A percentile compares a stretch with the other conserved stretches of the same genome.
These are phyloP conservation scores for Eilema depressum DNA, from an alignment of 2,888 invertebrate genomes.

Conservation along the genomic window DNA sequence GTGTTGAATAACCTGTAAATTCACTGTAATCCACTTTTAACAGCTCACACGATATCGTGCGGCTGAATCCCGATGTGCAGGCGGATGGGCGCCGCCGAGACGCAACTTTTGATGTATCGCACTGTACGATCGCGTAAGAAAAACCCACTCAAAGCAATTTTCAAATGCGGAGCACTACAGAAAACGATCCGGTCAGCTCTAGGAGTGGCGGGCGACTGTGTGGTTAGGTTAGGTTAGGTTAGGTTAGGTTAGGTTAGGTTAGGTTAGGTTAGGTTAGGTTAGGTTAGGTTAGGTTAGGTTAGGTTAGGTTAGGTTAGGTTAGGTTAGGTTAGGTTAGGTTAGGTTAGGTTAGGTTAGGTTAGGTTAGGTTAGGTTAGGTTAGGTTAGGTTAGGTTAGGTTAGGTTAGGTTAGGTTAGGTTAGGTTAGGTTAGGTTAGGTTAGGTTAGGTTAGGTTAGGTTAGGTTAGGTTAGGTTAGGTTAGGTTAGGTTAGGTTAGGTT, in stretches of 20 bases:
- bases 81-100: too few species aligned
- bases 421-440: slow-evolving; percentile 33
- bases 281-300: slow-evolving; percentile 45
- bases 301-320: slow-evolving; percentile 42
- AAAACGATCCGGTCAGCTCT: too few species aligned
- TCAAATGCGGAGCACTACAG: too few species aligned
- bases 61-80: too few species aligned
- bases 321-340: slow-evolving; percentile 37
- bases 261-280: slow-evolving; percentile 43
- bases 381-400: slow-evolving; percentile 38
- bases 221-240: slow-evolving; percentile 47
- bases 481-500: neutral
- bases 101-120: too few species aligned
- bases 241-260: slow-evolving; percentile 47
- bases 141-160: too few species aligned
- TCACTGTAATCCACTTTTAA: too few species aligned
- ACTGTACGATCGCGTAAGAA: too few species aligned
- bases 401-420: slow-evolving; percentile 34
- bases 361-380: slow-evolving; percentile 36
- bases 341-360: slow-evolving; percentile 30
- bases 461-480: too few species aligned
- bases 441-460: slow-evolving; percentile 25
- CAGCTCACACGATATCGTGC: too few species aligned
- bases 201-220: slow-evolving; percentile 15
- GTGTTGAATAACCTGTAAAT: too few species aligned